phyloP scores from a whole-genome alignment of 2,797 vertebrate species.

The Macrochelys suwanniensis region DNA sequence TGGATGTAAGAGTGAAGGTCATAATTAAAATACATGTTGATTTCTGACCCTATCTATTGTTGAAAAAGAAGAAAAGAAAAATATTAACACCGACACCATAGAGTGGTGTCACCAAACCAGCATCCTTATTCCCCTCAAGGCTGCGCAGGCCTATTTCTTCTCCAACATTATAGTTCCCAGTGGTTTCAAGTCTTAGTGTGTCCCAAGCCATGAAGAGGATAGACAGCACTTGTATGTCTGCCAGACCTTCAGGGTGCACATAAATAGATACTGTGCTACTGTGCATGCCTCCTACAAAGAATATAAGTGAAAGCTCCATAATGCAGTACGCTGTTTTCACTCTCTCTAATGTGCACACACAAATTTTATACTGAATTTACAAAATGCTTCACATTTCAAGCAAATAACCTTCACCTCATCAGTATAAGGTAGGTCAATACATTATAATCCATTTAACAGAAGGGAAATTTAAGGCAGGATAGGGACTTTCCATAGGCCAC shows the following conservation, averaged over 20 bases:
- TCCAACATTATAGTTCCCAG: not conserved
- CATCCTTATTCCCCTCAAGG: not conserved
- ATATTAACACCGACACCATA: conserved; percentile 27
- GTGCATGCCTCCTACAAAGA: not conserved
- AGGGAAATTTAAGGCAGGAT: fast-evolving
- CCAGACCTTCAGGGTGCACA: not conserved
- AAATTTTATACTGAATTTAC: fast-evolving
- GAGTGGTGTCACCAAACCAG: conserved; percentile 1
- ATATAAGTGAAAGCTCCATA: not conserved
- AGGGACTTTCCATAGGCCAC: not conserved
- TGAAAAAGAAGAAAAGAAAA: conserved; percentile 56
- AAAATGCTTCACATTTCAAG: not conserved
- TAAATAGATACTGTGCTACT: not conserved
- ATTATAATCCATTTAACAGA: fast-evolving
- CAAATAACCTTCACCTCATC: not conserved
- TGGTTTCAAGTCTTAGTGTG: not conserved
- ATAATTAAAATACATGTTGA: not conserved
- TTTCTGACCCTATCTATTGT: conserved; percentile 44
- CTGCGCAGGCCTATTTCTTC: not conserved
- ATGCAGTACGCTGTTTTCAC: not conserved
- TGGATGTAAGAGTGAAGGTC: not conserved
- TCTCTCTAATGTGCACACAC: not conserved
- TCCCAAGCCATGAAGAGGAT: not conserved
- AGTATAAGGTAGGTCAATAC: fast-evolving
- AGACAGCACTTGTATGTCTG: not conserved